Evolutionary conservation across 2,888 invertebrate genomes (phyloP).

Genomic region (Drosophila ustulata): DNA sequence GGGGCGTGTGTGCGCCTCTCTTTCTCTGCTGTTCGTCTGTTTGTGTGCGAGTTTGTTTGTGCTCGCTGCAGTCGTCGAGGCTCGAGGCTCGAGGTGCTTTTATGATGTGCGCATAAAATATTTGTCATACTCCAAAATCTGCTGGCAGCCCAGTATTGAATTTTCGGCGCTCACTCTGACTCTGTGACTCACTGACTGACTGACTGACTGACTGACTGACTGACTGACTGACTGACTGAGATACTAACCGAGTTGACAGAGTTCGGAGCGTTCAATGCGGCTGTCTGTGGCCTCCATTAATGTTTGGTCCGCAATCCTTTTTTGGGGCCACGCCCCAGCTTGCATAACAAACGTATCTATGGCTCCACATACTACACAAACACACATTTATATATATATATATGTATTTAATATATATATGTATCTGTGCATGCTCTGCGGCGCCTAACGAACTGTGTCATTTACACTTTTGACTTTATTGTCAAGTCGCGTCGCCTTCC

Average conservation of each 20-base stretch:
- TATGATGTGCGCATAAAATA: constrained; percentile 79
- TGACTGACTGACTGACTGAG: constrained; percentile 26
- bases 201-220: constrained; percentile 27
- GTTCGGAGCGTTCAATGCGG: constrained; percentile 37
- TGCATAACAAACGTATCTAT: constrained; percentile 76
- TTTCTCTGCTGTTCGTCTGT: constrained; percentile 12
- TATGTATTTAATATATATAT: constrained; percentile 29
- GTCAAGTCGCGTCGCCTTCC: constrained; percentile 56
- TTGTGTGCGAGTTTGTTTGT: constrained; percentile 20
- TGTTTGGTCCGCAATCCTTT: constrained; percentile 74
- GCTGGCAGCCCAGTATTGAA: constrained; percentile 55
- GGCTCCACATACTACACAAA: constrained; percentile 30
- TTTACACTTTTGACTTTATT: constrained; percentile 81
- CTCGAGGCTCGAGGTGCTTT: constrained; percentile 70
- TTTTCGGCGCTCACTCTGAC: constrained; percentile 35
- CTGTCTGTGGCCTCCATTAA: constrained; percentile 66
- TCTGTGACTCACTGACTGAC: constrained; percentile 23
- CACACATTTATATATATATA: constrained; percentile 18
- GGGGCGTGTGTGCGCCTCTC: constrained; percentile 24
- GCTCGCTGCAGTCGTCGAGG: constrained; percentile 60
- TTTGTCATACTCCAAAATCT: constrained; percentile 76
- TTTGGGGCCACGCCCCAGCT: constrained; percentile 73
- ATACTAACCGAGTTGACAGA: constrained; percentile 26
- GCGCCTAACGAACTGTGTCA: constrained; percentile 83
- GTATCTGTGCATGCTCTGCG: constrained; percentile 49